Conservation (phyloP, 2,797 vertebrate genomes). For the Macropodus opercularis region DNA sequence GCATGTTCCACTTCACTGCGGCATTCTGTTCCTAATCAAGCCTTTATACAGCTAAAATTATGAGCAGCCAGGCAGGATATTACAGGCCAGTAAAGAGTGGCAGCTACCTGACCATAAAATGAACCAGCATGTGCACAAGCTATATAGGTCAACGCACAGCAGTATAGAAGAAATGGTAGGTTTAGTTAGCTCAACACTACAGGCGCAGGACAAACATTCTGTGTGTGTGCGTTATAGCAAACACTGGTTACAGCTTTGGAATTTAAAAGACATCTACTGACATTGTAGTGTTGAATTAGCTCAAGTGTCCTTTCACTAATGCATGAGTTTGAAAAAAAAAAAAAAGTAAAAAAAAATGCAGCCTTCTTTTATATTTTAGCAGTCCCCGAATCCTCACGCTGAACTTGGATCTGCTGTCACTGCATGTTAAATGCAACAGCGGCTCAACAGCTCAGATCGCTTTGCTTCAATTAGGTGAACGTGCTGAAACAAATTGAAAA, state of each 20-base stretch:
- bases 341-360: no score
- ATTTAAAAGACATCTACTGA: slow-evolving; percentile 16
- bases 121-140: slow-evolving; percentile 48
- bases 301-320: slow-evolving; percentile 13
- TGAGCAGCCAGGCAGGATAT: slow-evolving; percentile 67
- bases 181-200: slow-evolving; percentile 21
- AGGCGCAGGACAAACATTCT: slow-evolving; percentile 19
- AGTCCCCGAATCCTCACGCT: slow-evolving; percentile 20
- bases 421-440: slow-evolving; percentile 73
- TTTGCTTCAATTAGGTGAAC: slow-evolving; percentile 75
- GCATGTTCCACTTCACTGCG: slow-evolving; percentile 65
- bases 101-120: slow-evolving; percentile 71
- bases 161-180: slow-evolving; percentile 20
- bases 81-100: slow-evolving; percentile 69
- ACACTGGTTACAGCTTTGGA: slow-evolving; percentile 2
- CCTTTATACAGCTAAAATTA: slow-evolving; percentile 70
- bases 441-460: slow-evolving; percentile 72
- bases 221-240: slow-evolving; percentile 13
- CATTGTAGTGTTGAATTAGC: slow-evolving; percentile 14
- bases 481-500: slow-evolving; percentile 75
- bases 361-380: slow-evolving; percentile 61
- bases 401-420: slow-evolving; percentile 64
- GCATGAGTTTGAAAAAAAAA: slow-evolving; percentile 21
- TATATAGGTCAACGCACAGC: slow-evolving; percentile 57
- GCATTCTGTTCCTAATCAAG: slow-evolving; percentile 75